Evolutionary conservation across 2,797 vertebrate genomes (phyloP).

Genomic region (Danio albolineatus): DNA sequence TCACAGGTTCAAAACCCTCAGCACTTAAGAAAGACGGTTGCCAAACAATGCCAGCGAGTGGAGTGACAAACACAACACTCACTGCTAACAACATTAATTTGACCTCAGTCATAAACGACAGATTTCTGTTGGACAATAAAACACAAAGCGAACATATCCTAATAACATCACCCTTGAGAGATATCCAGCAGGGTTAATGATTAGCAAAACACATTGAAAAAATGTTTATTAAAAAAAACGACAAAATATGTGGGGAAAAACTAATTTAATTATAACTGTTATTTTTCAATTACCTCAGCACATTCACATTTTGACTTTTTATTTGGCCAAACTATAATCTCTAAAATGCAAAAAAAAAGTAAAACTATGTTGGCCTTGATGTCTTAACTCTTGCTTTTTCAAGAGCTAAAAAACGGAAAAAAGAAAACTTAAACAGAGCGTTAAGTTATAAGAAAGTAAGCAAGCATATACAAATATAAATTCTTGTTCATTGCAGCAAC

Average conservation of each 20-base stretch:
- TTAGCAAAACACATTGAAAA: not conserved
- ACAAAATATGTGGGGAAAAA: not conserved
- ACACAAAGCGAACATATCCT: not conserved
- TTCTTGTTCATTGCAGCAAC: not conserved
- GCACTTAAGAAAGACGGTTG: constrained; percentile 9
- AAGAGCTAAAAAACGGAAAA: too few species aligned
- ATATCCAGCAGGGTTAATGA: not conserved
- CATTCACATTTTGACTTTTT: too few species aligned
- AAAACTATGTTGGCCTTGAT: not conserved
- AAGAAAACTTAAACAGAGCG: not conserved
- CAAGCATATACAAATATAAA: not conserved
- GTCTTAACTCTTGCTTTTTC: not conserved
- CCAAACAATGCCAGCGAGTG: constrained; percentile 13
- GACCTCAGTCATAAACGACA: not conserved
- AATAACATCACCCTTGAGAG: not conserved
- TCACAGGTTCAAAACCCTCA: constrained; percentile 24
- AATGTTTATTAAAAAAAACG: not conserved
- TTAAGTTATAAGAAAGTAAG: not conserved
- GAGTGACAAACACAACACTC: not conserved
- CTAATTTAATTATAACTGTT: too few species aligned
- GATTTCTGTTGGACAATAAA: not conserved
- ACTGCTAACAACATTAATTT: not conserved
- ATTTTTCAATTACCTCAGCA: too few species aligned
- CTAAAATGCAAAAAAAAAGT: too few species aligned
- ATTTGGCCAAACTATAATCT: too few species aligned